Conservation (phyloP, 2,113 vertebrate genomes). For the Platycercus adscitus region DNA sequence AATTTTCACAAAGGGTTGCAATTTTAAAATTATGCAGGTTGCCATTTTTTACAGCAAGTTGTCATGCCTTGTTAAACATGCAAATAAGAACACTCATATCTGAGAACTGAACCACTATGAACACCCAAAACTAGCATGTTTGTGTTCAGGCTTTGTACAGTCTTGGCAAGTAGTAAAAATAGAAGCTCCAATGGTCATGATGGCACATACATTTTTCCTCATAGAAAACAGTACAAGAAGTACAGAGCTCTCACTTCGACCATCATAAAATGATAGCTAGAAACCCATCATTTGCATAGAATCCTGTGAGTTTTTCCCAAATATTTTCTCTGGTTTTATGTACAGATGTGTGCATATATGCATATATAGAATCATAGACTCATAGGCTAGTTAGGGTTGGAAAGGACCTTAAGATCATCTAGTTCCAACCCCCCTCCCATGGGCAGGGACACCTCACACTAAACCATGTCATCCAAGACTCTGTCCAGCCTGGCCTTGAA, state of each 20-base stretch:
- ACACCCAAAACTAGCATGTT: neutral
- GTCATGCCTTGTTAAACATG: neutral
- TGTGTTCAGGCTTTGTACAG: neutral
- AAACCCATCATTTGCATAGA: neutral
- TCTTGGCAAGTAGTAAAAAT: neutral
- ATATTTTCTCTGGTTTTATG: neutral
- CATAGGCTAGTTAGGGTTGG: too few relatives aligned
- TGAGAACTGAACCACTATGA: neutral
- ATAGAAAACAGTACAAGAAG: neutral
- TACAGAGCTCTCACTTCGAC: neutral
- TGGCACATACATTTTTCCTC: neutral
- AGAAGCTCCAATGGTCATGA: neutral
- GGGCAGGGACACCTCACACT: too few relatives aligned
- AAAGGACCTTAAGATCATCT: too few relatives aligned
- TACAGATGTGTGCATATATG: neutral
- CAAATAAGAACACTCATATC: neutral
- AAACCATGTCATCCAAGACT: too few relatives aligned
- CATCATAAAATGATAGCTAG: neutral
- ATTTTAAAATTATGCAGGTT: neutral
- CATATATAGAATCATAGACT: neutral
- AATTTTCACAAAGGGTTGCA: neutral
- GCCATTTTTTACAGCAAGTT: neutral
- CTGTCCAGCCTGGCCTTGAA: too few relatives aligned
- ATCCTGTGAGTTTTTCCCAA: neutral
- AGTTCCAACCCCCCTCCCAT: too few relatives aligned